Evolutionary conservation across 2,797 vertebrate species (phyloP).

Genomic region (Acanthurus leucopareius): DNA sequence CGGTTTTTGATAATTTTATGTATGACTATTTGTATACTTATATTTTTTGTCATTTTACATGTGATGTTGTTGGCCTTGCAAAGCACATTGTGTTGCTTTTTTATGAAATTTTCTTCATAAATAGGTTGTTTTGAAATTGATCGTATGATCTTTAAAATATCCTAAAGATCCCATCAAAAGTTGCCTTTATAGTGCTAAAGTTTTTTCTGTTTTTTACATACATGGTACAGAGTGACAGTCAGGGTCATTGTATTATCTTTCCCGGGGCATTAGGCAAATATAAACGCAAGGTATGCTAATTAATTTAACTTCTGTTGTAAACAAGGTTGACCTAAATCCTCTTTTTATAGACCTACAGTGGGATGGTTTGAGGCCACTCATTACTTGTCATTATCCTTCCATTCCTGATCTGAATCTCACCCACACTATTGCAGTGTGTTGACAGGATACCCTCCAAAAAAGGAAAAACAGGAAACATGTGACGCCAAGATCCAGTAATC

Average conservation of each 20-base stretch:
- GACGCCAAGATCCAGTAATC: not conserved
- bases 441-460: constrained; percentile 21
- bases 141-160: not conserved
- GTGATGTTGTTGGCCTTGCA: too few species aligned
- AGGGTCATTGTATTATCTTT: not conserved
- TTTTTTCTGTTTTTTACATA: not conserved
- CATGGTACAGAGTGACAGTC: not conserved
- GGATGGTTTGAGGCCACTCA: not conserved
- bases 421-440: not conserved
- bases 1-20: too few species aligned
- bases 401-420: constrained; percentile 16
- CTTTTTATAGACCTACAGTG: not conserved
- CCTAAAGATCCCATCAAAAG: not conserved
- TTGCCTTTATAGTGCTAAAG: not conserved
- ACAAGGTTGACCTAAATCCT: not conserved
- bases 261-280: too few species aligned
- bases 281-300: too few species aligned
- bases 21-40: too few species aligned
- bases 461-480: constrained; percentile 41
- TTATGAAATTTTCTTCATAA: too few species aligned
- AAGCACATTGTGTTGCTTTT: too few species aligned
- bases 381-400: constrained; percentile 24
- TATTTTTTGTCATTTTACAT: too few species aligned
- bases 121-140: too few species aligned
- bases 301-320: not conserved